phyloP scores from a whole-genome alignment of 23 tunicate genomes.

The Halocynthia roretzi region DNA sequence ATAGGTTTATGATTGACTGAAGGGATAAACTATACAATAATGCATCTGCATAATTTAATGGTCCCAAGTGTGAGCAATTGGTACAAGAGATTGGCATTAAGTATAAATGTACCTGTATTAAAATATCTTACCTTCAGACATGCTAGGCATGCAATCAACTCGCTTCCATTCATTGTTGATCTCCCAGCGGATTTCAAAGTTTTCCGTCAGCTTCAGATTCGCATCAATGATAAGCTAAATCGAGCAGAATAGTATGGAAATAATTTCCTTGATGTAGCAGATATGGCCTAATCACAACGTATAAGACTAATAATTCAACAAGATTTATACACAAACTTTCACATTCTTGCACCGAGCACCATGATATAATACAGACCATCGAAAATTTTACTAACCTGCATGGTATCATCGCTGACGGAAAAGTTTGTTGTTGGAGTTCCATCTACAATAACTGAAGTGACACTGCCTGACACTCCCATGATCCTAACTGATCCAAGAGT shows the following conservation, averaged over 20 bases:
- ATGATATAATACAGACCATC: background rate
- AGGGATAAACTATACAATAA: no score
- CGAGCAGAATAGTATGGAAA: background rate
- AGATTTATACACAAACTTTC: no score
- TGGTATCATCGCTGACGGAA: background rate
- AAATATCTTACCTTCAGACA: constrained; percentile 31
- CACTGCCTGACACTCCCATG: constrained; percentile 2
- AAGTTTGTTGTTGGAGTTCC: background rate
- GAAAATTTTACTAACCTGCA: background rate
- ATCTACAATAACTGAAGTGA: constrained; percentile 9
- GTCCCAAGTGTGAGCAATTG: no score
- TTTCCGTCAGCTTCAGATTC: constrained; percentile 22
- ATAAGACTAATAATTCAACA: no score
- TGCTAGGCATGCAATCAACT: constrained; percentile 74
- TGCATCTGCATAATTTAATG: no score
- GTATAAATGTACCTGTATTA: no score
- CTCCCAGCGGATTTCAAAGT: constrained; percentile 60
- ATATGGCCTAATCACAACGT: no score
- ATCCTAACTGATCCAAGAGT: constrained; percentile 2
- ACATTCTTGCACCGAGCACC: no score
- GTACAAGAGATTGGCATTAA: no score
- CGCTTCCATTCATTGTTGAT: constrained; percentile 55
- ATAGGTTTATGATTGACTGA: no score
- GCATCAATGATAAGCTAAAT: background rate
- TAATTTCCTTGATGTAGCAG: no score